Percentiles rank a stretch among this genome's conserved stretches.
Evolutionary conservation across 2,113 vertebrate species (phyloP).

Genomic region (Erpornis zantholeuca): DNA sequence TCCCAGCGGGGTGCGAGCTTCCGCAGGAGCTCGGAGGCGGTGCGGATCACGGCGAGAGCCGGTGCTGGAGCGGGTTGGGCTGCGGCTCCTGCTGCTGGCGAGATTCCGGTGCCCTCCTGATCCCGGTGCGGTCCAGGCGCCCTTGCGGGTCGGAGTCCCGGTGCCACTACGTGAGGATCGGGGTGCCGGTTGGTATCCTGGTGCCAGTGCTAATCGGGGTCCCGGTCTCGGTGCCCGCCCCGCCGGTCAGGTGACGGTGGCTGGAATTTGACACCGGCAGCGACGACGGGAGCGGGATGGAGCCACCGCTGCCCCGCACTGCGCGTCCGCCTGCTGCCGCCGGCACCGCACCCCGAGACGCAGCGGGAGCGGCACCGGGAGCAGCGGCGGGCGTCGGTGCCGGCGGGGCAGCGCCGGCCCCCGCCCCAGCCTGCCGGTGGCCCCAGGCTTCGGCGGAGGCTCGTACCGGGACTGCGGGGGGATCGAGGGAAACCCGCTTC

Average conservation of each 20-base stretch:
- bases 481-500: not conserved
- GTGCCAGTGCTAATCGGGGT: not conserved
- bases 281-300: constrained; percentile 67
- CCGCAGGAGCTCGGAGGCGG: not conserved
- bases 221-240: not conserved
- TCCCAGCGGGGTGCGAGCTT: not conserved
- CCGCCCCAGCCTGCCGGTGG: not conserved
- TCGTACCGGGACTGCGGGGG: not conserved
- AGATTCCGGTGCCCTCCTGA: not conserved
- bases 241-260: constrained; percentile 63
- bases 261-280: constrained; percentile 59
- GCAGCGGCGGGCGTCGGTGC: no score
- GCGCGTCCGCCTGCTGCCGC: not conserved
- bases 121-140: not conserved
- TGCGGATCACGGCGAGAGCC: not conserved
- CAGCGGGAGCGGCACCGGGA: not conserved
- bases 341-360: not conserved
- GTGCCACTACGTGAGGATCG: not conserved
- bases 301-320: constrained; percentile 64
- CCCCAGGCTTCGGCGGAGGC: not conserved
- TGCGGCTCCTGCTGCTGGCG: not conserved
- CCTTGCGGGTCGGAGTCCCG: not conserved
- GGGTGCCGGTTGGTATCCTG: not conserved
- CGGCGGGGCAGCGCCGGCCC: no score
- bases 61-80: not conserved